These are phyloP conservation scores for Synergus umbraculus DNA, from an alignment of 2,888 invertebrate species.

Conservation along the genomic window DNA sequence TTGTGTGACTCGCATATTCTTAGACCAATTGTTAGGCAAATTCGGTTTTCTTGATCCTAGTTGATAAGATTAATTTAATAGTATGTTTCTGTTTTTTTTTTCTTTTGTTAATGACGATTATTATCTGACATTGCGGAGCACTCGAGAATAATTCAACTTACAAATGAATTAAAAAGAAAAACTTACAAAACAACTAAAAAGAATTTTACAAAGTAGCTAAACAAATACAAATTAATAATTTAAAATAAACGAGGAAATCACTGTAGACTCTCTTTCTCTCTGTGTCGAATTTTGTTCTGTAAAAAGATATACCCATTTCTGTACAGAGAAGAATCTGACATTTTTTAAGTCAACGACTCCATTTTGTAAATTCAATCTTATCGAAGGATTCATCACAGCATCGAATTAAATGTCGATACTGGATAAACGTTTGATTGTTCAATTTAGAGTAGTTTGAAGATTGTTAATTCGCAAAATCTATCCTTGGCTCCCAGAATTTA, in stretches of 20 bases:
- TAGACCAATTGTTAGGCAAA: constrained; percentile 30
- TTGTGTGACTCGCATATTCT: neutral
- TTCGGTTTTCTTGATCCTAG: constrained; percentile 14
- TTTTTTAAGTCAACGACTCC: constrained; percentile 20
- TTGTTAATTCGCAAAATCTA: neutral
- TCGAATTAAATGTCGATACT: constrained; percentile 8
- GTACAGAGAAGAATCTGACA: constrained; percentile 23
- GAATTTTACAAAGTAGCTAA: constrained; percentile 1
- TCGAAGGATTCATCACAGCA: constrained; percentile 4
- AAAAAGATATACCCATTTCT: constrained; percentile 25
- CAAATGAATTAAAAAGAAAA: constrained; percentile 2
- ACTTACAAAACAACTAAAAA: constrained; percentile 3
- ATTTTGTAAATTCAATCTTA: constrained; percentile 15
- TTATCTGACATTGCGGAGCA: constrained; percentile 19
- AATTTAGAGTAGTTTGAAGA: neutral
- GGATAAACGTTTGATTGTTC: constrained; percentile 2
- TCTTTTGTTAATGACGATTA: constrained; percentile 30
- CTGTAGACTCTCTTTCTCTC: constrained; percentile 40
- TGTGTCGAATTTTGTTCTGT: constrained; percentile 21
- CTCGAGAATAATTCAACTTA: constrained; percentile 18
- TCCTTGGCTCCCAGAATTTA: neutral
- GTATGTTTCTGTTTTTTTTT: neutral
- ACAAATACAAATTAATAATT: neutral
- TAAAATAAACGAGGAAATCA: neutral
- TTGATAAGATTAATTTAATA: constrained; percentile 13